Base-by-base conservation (phyloP, 2,797 vertebrate genomes). In the Harpagifer antarcticus region DNA sequence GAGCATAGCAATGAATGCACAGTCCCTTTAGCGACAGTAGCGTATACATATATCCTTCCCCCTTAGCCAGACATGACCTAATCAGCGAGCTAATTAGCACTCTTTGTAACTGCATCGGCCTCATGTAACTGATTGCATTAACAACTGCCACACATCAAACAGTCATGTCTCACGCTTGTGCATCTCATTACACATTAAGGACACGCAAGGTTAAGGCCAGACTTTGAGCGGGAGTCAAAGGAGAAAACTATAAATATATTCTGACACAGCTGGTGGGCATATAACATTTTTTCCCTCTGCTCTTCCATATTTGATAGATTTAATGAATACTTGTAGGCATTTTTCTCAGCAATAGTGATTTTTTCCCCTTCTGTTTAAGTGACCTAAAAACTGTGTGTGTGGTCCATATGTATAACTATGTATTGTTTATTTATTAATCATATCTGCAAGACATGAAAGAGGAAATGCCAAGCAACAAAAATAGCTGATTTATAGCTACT, bases 91-190 rank as follows among this genome's bases (percentile, higher is more conserved):
- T 91, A 91, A 92, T 92, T 93, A 93, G 82, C 72, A 9, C 71
- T 88, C 77, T 83, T 82, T 90, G 82, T 89, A 89, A 88, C 70
- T 74, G 68, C 67, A 59, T 84, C 67, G 63, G 78, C 84, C 65
- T 85, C 86, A 58, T 88, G 81, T 91, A 89, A 91, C 87, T 93
- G 90, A 91, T 91, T 90, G 86, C 87, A 86, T 93, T 88, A 93
- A 92, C 88, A 89, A 86, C 84, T 85, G 82, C 80, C 83, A 88
- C 87, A 87, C 82, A 91, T 93, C 86, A 93, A 85, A 90, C 87
- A 83, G 82, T 85, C 83, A 54, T 55, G 64, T 81, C 82, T 88
- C 83, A 19, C 1, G 62, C 76, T 83, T 74, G 73, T 87, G 90
- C 83, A 79, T 91, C 72, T 91, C 84, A 88, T 90, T 91, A 87